Percentiles rank a stretch among this genome's conserved stretches.
Evolutionary conservation across 2,888 invertebrate species (phyloP).

Genomic region (Cristatella mucedo): DNA sequence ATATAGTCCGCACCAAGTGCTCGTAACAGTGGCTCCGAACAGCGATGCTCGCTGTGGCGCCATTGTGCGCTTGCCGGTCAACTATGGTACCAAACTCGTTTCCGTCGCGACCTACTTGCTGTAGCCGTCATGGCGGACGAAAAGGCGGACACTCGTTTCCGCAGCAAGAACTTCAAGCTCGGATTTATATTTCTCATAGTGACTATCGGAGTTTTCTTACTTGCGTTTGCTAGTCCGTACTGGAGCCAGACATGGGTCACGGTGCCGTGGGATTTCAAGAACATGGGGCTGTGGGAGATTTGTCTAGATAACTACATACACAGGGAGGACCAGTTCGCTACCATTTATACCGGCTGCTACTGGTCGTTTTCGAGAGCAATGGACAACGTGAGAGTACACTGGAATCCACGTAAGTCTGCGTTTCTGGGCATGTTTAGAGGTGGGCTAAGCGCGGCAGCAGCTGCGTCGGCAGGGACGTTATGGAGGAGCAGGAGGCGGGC

Average conservation of each 20-base stretch:
- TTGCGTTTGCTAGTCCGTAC: conserved; percentile 19
- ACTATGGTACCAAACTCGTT: no score
- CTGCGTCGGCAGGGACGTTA: no score
- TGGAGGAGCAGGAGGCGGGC: no score
- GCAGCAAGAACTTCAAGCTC: conserved; percentile 1
- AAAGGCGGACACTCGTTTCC: no score
- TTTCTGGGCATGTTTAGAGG: no score
- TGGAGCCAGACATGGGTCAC: conserved; percentile 20
- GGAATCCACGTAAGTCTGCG: conserved; percentile 4
- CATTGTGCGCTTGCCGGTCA: no score
- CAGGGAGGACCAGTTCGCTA: conserved; percentile 61
- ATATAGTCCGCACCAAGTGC: no score
- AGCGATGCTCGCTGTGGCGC: no score
- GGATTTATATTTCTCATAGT: not conserved
- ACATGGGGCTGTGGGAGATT: conserved; percentile 82
- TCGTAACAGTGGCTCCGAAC: no score
- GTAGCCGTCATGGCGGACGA: no score
- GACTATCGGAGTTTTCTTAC: not conserved
- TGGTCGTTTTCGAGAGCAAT: conserved; percentile 82
- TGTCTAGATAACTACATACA: conserved; percentile 69
- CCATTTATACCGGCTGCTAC: conserved; percentile 84
- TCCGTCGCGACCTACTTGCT: no score
- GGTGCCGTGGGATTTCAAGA: conserved; percentile 58
- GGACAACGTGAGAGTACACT: conserved; percentile 40
- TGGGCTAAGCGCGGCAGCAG: no score